These are phyloP conservation scores for Dendrolimus punctatus DNA, from an alignment of 1,140 invertebrate species.

Conservation along the genomic window DNA sequence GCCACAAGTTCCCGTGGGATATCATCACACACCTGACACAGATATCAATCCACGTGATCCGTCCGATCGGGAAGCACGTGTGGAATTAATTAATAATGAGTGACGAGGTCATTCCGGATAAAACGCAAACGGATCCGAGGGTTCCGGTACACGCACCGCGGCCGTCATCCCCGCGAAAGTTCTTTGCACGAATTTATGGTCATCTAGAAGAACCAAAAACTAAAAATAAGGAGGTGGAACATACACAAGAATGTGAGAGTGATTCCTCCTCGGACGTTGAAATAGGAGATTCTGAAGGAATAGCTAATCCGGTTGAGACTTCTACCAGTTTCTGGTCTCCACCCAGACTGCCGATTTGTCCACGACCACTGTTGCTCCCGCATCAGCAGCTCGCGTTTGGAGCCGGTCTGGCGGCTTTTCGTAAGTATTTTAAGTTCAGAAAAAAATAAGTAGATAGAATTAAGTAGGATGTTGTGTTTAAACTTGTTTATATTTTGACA, in stretches of 20 bases:
- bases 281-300: constrained; percentile 38
- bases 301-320: constrained; percentile 4
- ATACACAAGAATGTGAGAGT: constrained; percentile 30
- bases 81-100: constrained; percentile 24
- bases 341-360: constrained; percentile 46
- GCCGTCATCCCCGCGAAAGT: constrained; percentile 77
- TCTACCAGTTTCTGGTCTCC: constrained; percentile 35
- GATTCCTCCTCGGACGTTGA: constrained; percentile 68
- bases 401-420: constrained; percentile 75
- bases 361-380: constrained; percentile 47
- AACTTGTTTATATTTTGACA: constrained; percentile 1
- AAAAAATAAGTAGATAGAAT: background rate
- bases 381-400: constrained; percentile 69
- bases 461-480: background rate
- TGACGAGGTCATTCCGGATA: constrained; percentile 19
- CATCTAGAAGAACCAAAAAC: constrained; percentile 67
- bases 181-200: constrained; percentile 78
- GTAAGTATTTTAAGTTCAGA: constrained; percentile 65
- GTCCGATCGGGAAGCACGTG: constrained; percentile 31
- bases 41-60: constrained; percentile 44
- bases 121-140: constrained; percentile 15
- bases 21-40: constrained; percentile 34
- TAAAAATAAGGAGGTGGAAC: constrained; percentile 19
- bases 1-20: constrained; percentile 24
- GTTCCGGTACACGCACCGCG: constrained; percentile 41